Base-by-base conservation (phyloP, 1,140 invertebrate species). In the Pseudomyrmex flavicornis region DNA sequence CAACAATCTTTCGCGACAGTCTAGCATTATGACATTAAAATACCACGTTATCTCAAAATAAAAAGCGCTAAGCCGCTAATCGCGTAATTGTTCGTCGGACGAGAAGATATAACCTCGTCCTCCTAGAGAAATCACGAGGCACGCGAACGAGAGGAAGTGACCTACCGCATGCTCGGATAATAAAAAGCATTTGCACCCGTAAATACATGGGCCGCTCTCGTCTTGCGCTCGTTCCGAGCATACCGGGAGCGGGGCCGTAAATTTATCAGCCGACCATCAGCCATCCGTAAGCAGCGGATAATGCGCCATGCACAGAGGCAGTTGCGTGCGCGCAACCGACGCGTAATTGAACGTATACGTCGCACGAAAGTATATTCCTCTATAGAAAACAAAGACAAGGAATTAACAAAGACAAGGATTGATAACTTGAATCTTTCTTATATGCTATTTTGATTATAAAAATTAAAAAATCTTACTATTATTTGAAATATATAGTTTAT, bases 201-300 rank as follows among this genome's bases (percentile, higher is more conserved):
- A 72, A 80, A 80, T 80, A 80, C 66, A 48, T 10, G 65, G 10
- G 76, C 65, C 65, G 65, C 66, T 48, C 66, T 26, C 52, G 54
- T 48, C 76, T 72, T 50, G 66, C 50, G 26, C 20, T 72, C 44
- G 66, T 80, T 80, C 65, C 66, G 44, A 48, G 87, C 83, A 85
- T 90, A 86, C 84, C 86, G 77, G 76, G 85, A 92, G 91, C 86
- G 82, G 87, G 84, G 90, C 87, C 85, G 90, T 92, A 92, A 92
- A 92, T 93, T 92, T 92, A 91, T 92, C 92, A 90, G 87, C 83
- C 75, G 76, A 83, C 83, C 89, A 93, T 93, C 89, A 85, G 58
- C 88, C 88, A 88, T 91, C 5, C 84, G 91, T 91, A 91, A 90
- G 86, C 85, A 85, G 80, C 87, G 88, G 90, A 92, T 92, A 91